phyloP scores from a whole-genome alignment of 2,888 invertebrate species.

The Cephus spinipes region DNA sequence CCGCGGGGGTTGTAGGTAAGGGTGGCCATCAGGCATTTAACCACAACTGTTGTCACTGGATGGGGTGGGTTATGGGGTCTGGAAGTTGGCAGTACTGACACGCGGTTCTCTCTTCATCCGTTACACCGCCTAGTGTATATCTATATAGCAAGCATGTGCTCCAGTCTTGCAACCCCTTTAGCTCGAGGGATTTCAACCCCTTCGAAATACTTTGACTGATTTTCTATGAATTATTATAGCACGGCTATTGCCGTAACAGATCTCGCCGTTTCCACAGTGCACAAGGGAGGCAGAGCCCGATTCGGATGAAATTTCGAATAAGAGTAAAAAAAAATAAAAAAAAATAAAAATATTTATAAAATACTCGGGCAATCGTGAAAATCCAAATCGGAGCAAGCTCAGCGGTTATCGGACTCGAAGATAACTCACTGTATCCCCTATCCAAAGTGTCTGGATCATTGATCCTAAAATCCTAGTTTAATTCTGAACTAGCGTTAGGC shows the following conservation, averaged over 20 bases:
- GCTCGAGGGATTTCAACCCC: not conserved
- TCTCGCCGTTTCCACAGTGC: not conserved
- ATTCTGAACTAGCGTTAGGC: not conserved
- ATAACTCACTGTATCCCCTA: not conserved
- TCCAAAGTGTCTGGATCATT: not conserved
- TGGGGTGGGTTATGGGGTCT: conserved; percentile 50
- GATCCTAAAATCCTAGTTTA: not conserved
- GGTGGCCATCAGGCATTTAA: conserved; percentile 57
- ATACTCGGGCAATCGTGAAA: not conserved
- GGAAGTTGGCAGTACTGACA: conserved; percentile 7
- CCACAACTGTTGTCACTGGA: conserved; percentile 64
- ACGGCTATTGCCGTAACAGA: not conserved
- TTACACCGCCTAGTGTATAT: not conserved
- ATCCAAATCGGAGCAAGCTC: not conserved
- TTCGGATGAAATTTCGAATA: not conserved
- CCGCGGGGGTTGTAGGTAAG: conserved; percentile 20
- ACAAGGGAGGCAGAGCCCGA: not conserved
- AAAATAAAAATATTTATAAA: not conserved
- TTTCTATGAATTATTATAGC: not conserved
- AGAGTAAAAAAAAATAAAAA: no score
- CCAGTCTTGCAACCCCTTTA: not conserved
- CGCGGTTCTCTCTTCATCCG: not conserved
- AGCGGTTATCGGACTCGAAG: not conserved
- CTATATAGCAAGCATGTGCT: not conserved
- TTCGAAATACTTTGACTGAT: not conserved